phyloP scores from a whole-genome alignment of 2,113 vertebrate species.

The Pavo muticus region DNA sequence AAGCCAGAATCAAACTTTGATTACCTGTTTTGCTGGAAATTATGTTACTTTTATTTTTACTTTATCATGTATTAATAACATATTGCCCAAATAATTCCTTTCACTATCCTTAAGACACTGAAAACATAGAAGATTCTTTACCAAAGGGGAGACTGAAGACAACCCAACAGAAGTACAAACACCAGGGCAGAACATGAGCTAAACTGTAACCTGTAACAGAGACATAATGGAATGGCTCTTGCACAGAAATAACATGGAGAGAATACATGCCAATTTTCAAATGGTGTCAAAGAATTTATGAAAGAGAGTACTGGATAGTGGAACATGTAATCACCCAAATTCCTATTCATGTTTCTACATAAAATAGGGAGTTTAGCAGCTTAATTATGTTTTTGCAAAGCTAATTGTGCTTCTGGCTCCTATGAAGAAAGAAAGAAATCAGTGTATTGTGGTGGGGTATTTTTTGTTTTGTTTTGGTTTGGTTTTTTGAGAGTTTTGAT shows the following conservation, averaged over 20 bases:
- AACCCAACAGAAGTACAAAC: background rate
- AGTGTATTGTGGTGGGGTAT: background rate
- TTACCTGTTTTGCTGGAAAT: background rate
- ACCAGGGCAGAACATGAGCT: background rate
- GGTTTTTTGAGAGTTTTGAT: background rate
- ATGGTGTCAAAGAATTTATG: accelerated
- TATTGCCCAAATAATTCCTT: background rate
- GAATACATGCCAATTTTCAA: background rate
- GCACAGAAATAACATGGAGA: background rate
- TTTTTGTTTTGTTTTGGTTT: background rate
- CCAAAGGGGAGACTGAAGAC: background rate
- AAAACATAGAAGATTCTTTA: background rate
- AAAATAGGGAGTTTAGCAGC: background rate
- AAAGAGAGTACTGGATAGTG: background rate
- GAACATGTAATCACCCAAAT: background rate
- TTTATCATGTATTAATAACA: background rate
- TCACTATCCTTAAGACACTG: background rate
- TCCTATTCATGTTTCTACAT: background rate
- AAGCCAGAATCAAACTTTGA: background rate
- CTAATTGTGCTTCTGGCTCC: background rate
- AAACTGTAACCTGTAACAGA: background rate
- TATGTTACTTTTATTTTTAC: background rate
- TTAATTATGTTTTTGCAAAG: background rate
- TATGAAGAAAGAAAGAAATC: background rate
- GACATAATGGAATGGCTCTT: background rate